These are phyloP conservation scores for Dipodomys spectabilis DNA, from an alignment of 2,113 vertebrate genomes.

Conservation along the genomic window DNA sequence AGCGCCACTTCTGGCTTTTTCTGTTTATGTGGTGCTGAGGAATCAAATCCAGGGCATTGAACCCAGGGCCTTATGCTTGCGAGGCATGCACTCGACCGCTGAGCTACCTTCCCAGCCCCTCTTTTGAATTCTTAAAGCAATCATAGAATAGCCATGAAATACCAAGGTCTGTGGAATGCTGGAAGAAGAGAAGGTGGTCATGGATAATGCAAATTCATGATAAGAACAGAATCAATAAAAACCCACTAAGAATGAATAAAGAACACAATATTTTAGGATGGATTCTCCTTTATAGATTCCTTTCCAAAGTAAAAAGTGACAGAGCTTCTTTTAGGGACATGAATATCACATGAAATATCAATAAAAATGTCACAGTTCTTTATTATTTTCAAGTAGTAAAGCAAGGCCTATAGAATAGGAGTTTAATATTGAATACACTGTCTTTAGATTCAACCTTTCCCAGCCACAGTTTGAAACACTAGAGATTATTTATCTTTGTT, in stretches of 20 bases:
- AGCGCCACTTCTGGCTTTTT: too few relatives aligned
- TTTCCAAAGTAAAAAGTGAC: neutral
- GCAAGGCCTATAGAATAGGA: neutral
- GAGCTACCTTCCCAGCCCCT: too few relatives aligned
- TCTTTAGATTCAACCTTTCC: neutral
- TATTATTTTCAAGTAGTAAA: neutral
- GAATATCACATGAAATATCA: neutral
- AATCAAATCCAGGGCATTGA: too few relatives aligned
- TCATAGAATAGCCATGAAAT: neutral
- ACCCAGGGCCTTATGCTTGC: too few relatives aligned
- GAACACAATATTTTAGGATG: neutral
- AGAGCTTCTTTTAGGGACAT: neutral
- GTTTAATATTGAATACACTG: neutral
- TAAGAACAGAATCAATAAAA: neutral
- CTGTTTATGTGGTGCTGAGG: too few relatives aligned
- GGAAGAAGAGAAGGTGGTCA: neutral
- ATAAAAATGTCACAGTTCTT: neutral
- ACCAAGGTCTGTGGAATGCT: neutral
- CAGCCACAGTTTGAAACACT: neutral
- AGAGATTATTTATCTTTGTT: neutral
- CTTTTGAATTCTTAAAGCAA: neutral
- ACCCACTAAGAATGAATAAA: neutral
- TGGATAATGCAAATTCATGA: neutral
- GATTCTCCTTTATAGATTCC: neutral
- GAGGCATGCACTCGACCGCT: too few relatives aligned